Base-by-base conservation (phyloP, 2,888 invertebrate genomes). In the Aphodius sticticus region DNA sequence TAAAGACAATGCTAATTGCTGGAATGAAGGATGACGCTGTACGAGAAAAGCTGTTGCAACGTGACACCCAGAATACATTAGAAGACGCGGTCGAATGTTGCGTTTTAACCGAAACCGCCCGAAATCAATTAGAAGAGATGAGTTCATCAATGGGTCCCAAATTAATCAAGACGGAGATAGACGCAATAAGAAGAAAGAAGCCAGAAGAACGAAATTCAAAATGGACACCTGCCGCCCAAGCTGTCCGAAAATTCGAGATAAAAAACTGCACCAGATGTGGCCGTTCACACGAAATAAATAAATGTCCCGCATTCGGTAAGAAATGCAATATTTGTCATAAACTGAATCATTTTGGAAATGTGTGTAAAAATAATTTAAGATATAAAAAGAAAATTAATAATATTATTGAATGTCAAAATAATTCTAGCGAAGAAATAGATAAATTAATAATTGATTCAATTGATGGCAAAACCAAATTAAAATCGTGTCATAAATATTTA, bases 201-300 rank as follows among this genome's bases (percentile, higher is more conserved):
- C 2, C 12, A 71, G 15, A 71, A n/a, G 16, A 16, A 16, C 12
- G 14, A 15, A 5, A 71, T 16, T 12, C 12, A 6, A 16, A 71
- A 71, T 12, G 5, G 35, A 14, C 9, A 6, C 7, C n/a, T n/a
- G 14, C 6, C 5, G 16, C 0, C 16, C 35, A 15, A 12, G 12
- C 82, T 79, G 53, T 70, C 36, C 80, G 69, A 76, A 79, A 69
- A 70, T 70, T 78, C 16, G 76, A 71, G 69, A 79, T 69, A 16
- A 79, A 77, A 69, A 77, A 79, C 69, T 79, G 79, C 53, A 76
- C 16, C 16, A 79, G n/a, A 80, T 76, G 70, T 76, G 76, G 79
- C 16, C 9, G 69, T n/a, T 69, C 77, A 38, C 79, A 77, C 72
- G 7, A 26, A 6, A 69, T 77, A 72, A 72, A 79, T 72, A 38